A percentile compares a stretch with the other conserved stretches of the same genome.
These are phyloP conservation scores for Catocala fraxini DNA, from an alignment of 2,888 invertebrate species.

Conservation along the genomic window DNA sequence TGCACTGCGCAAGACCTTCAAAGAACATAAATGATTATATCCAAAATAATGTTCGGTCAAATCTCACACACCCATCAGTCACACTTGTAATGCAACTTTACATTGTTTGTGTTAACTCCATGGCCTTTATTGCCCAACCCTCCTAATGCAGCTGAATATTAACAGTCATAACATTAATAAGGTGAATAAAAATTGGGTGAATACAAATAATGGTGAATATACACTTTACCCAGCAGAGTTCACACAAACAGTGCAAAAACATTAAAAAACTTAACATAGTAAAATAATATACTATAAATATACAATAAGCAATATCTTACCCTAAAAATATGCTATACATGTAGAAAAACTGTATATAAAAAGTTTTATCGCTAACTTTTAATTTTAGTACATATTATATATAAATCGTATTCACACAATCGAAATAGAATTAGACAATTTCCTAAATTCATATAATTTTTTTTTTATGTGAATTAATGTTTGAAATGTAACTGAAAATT, in stretches of 20 bases:
- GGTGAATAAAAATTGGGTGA: conserved; percentile 1
- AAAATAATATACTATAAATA: conserved; percentile 68
- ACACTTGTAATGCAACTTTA: conserved; percentile 57
- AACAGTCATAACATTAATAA: conserved; percentile 2
- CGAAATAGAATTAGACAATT: conserved; percentile 37
- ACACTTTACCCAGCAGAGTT: conserved; percentile 20
- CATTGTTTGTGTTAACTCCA: conserved; percentile 53
- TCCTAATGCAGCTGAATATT: conserved; percentile 3
- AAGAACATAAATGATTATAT: conserved; percentile 37
- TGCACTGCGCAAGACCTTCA: too few species aligned
- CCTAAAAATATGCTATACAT: conserved; percentile 72
- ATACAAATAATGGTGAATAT: not conserved
- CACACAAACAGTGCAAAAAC: conserved; percentile 57
- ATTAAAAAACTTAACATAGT: conserved; percentile 61
- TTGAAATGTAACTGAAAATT: conserved; percentile 49
- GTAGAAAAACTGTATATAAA: conserved; percentile 76
- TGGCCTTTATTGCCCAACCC: conserved; percentile 9
- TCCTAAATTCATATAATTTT: conserved; percentile 45
- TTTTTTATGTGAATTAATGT: conserved; percentile 36
- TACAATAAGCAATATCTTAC: conserved; percentile 74
- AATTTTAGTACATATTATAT: conserved; percentile 45
- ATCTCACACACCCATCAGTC: conserved; percentile 64
- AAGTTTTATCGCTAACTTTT: conserved; percentile 58
- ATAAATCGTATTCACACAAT: conserved; percentile 59
- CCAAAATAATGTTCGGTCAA: conserved; percentile 52